These are phyloP conservation scores for Vannuccia rotundouncinata DNA, from an alignment of 2,888 invertebrate genomes.

Conservation along the genomic window DNA sequence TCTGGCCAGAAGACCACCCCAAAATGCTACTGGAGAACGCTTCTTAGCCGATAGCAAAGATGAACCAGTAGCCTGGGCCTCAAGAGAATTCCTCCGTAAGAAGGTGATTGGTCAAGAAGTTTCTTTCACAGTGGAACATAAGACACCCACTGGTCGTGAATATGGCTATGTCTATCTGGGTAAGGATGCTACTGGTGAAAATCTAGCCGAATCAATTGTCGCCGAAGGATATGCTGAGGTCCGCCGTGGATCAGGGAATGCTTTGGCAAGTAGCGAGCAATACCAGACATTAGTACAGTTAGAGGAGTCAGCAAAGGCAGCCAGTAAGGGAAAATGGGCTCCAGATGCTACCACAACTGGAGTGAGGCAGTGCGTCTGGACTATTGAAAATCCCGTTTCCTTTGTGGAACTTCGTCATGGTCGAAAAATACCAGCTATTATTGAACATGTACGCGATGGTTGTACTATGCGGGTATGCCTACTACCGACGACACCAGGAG, in stretches of 20 bases:
- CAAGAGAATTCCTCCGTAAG: constrained; percentile 87
- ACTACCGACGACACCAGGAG: constrained; percentile 64
- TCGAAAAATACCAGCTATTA: constrained; percentile 80
- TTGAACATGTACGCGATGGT: constrained; percentile 94
- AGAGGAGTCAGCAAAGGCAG: constrained; percentile 80
- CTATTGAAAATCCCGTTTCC: constrained; percentile 65
- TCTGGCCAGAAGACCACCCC: constrained; percentile 69
- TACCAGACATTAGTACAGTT: constrained; percentile 66
- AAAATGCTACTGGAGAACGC: constrained; percentile 54
- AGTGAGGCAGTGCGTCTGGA: constrained; percentile 79
- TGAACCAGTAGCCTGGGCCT: constrained; percentile 89
- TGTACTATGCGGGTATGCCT: constrained; percentile 86
- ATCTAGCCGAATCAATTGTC: constrained; percentile 53
- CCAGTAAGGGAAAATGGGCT: constrained; percentile 69
- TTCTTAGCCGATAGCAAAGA: constrained; percentile 53
- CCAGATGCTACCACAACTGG: constrained; percentile 60
- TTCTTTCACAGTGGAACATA: constrained; percentile 70
- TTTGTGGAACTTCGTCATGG: constrained; percentile 75
- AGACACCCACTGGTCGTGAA: constrained; percentile 74
- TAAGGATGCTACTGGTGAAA: constrained; percentile 62
- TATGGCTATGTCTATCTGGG: constrained; percentile 81
- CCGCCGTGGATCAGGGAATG: constrained; percentile 12
- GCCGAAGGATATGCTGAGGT: constrained; percentile 82
- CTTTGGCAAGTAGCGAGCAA: constrained; percentile 50
- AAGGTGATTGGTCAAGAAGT: constrained; percentile 89